Evolutionary conservation across 1,140 invertebrate genomes (phyloP).

Genomic region (Pararge aegeria): DNA sequence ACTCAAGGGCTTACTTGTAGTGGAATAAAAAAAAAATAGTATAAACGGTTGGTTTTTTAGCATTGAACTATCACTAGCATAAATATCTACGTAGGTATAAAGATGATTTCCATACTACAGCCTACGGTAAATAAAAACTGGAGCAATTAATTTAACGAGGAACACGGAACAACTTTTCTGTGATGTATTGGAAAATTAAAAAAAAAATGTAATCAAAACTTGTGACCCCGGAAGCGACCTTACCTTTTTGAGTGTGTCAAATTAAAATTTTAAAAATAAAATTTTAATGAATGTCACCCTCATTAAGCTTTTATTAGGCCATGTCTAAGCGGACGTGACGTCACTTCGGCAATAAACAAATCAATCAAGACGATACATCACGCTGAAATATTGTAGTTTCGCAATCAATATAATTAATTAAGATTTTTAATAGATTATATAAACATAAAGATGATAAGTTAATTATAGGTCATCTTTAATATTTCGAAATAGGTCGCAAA

Average conservation of each 20-base stretch:
- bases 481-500: constrained; percentile 8
- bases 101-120: not conserved
- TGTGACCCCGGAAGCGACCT: constrained; percentile 11
- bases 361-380: constrained; percentile 14
- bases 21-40: too few species aligned
- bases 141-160: constrained; percentile 6
- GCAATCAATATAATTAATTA: constrained; percentile 17
- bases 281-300: too few species aligned
- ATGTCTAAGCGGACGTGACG: constrained; percentile 1
- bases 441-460: constrained; percentile 17
- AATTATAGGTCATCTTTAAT: constrained; percentile 8
- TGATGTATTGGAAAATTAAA: constrained; percentile 1
- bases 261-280: too few species aligned
- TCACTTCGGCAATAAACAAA: not conserved
- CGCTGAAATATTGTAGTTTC: constrained; percentile 10
- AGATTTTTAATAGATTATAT: constrained; percentile 2
- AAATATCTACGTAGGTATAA: not conserved
- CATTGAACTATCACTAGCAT: too few species aligned
- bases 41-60: too few species aligned
- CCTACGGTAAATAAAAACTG: constrained; percentile 2
- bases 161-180: not conserved
- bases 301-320: not conserved
- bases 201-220: not conserved
- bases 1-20: too few species aligned
- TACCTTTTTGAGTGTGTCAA: not conserved